phyloP scores from a whole-genome alignment of 1,140 invertebrate species.

The Tetragonula clypearis region DNA sequence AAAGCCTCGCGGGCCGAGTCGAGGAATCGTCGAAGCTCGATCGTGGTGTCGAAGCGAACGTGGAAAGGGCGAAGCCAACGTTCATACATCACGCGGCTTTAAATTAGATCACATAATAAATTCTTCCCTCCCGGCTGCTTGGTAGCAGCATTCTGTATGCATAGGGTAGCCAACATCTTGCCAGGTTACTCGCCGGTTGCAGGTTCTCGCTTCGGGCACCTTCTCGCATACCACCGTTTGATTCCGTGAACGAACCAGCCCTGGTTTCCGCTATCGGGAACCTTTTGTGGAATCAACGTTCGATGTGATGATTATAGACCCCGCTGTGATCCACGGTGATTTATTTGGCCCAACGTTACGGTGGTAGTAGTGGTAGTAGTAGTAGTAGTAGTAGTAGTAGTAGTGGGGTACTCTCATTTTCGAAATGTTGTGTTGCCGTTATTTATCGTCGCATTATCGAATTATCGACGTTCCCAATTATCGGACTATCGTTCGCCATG shows the following conservation, averaged over 20 bases:
- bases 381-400: no score
- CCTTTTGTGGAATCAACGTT: constrained; percentile 38
- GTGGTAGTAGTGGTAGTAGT: background rate
- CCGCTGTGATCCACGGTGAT: background rate
- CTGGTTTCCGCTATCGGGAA: constrained; percentile 56
- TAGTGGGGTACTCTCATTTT: background rate
- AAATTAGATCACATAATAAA: constrained; percentile 80
- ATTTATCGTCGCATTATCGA: constrained; percentile 16
- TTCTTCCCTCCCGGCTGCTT: constrained; percentile 73
- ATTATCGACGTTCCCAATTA: background rate
- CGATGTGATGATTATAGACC: constrained; percentile 56
- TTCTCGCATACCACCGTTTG: constrained; percentile 72
- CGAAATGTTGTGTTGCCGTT: constrained; percentile 1
- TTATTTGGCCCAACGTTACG: constrained; percentile 1
- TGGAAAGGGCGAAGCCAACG: constrained; percentile 47
- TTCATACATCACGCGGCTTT: constrained; percentile 62
- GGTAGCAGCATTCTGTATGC: constrained; percentile 81
- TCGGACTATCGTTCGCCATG: background rate
- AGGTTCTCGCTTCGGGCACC: constrained; percentile 73
- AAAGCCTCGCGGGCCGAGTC: constrained; percentile 40
- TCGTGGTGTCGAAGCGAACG: constrained; percentile 43
- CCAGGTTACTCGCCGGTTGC: constrained; percentile 69
- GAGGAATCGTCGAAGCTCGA: constrained; percentile 55
- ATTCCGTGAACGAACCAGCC: constrained; percentile 71
- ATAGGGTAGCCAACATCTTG: constrained; percentile 76